Evolutionary conservation across 2,113 vertebrate species (phyloP).

Genomic region (Pterocles gutturalis): DNA sequence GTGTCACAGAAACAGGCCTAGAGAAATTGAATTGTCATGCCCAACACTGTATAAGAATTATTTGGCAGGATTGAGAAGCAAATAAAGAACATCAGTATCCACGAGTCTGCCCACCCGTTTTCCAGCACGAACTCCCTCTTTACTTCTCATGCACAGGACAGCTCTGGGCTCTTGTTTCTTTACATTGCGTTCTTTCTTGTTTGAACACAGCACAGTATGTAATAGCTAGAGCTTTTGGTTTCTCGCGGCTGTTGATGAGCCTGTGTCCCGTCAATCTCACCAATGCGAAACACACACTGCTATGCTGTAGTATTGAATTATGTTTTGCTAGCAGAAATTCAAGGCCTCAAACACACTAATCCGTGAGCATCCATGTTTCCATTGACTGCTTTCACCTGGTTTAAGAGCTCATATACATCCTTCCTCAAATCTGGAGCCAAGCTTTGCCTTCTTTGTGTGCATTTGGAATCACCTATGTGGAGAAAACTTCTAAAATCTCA

Average conservation of each 20-base stretch:
- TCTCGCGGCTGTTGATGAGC: background rate
- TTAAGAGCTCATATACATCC: background rate
- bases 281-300: background rate
- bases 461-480: background rate
- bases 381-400: background rate
- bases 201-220: rapidly evolving
- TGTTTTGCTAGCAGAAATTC: background rate
- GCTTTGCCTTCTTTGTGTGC: background rate
- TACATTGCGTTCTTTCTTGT: background rate
- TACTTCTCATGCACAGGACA: background rate
- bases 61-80: background rate
- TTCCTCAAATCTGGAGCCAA: background rate
- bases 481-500: background rate
- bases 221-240: background rate
- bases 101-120: background rate
- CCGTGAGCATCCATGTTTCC: background rate
- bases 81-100: background rate
- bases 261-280: background rate
- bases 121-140: background rate
- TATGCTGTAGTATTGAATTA: background rate
- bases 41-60: background rate
- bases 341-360: background rate
- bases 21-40: constrained; percentile 17
- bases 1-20: background rate
- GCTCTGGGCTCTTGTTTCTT: background rate